A percentile compares a stretch with the other conserved stretches of the same genome.
Conservation (phyloP, 1,140 invertebrate species). For the Vanessa atalanta region DNA sequence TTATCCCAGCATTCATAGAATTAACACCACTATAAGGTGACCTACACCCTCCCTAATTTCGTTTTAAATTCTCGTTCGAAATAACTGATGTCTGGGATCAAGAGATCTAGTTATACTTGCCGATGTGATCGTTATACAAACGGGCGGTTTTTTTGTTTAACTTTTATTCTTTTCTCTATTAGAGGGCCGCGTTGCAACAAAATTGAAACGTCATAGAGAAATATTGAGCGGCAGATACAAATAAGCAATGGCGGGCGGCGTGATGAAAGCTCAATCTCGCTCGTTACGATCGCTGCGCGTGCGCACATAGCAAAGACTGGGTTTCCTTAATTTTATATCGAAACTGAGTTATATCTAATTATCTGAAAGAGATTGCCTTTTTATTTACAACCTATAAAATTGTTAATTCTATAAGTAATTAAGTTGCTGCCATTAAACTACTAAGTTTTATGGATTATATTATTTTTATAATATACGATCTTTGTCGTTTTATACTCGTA, state of each 20-base stretch:
- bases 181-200: constrained; percentile 50
- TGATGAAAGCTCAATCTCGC: constrained; percentile 69
- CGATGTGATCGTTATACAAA: constrained; percentile 19
- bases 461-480: too few relatives aligned
- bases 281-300: constrained; percentile 60
- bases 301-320: constrained; percentile 40
- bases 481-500: too few relatives aligned
- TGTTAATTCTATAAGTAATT: too few relatives aligned
- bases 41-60: constrained; percentile 32
- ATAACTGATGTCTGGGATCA: constrained; percentile 20
- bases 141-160: constrained; percentile 45
- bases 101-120: constrained; percentile 40
- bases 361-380: not conserved
- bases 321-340: not conserved
- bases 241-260: constrained; percentile 55
- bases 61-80: constrained; percentile 26
- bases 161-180: constrained; percentile 22
- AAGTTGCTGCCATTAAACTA: too few relatives aligned
- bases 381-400: too few relatives aligned
- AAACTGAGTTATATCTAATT: not conserved
- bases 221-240: constrained; percentile 59
- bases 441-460: too few relatives aligned
- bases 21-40: constrained; percentile 47
- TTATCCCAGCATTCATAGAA: constrained; percentile 58
- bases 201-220: constrained; percentile 74